Percentiles rank a stretch among this genome's conserved stretches.
These are phyloP conservation scores for Caloenas nicobarica DNA, from an alignment of 2,113 vertebrate species.

Conservation along the genomic window DNA sequence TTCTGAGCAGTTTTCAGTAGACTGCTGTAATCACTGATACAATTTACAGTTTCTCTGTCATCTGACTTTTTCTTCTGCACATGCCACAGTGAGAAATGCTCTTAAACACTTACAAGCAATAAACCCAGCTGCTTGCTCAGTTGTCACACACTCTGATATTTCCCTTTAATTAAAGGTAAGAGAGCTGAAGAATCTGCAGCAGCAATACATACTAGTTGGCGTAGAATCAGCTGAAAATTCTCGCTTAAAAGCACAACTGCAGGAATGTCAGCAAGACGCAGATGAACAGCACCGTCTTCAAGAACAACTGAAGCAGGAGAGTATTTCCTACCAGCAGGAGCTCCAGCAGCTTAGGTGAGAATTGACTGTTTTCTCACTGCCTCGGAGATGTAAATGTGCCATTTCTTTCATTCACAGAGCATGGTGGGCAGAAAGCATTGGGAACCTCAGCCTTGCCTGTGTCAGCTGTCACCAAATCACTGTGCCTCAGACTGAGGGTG, in stretches of 20 bases:
- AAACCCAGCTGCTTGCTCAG: neutral
- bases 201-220: constrained; percentile 79
- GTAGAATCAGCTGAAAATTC: constrained; percentile 82
- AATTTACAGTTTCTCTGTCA: neutral
- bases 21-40: neutral
- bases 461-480: no score
- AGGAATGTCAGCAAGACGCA: constrained; percentile 68
- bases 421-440: neutral
- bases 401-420: neutral
- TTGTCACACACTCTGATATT: neutral
- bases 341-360: constrained; percentile 78
- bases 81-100: neutral
- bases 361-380: neutral
- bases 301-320: constrained; percentile 67
- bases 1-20: neutral
- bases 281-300: constrained; percentile 67
- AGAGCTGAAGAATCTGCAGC: constrained; percentile 83
- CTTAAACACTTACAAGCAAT: neutral
- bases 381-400: neutral
- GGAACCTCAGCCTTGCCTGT: neutral
- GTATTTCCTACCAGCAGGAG: constrained; percentile 56
- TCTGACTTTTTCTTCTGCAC: neutral
- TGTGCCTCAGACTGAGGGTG: neutral
- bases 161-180: constrained; percentile 78
- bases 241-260: constrained; percentile 74